Evolutionary conservation across 2,888 invertebrate genomes (phyloP).

Genomic region (Choristoneura rosaceana): DNA sequence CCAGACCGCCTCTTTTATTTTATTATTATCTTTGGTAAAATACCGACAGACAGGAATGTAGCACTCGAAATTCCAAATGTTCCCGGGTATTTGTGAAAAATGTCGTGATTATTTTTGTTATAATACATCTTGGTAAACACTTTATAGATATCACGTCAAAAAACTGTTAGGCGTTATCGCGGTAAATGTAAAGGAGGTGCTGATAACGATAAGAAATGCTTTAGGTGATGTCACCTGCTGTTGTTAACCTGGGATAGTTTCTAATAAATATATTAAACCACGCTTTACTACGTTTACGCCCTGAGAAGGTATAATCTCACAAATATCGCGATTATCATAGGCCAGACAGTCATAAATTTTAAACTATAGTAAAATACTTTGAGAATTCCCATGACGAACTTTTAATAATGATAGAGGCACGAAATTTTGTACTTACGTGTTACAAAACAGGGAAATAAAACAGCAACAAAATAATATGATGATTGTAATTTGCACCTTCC

Average conservation of each 20-base stretch:
- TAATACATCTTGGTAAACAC: constrained; percentile 19
- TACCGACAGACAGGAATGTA: background rate
- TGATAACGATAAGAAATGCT: constrained; percentile 38
- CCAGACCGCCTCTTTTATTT: background rate
- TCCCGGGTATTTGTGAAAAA: background rate
- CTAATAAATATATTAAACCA: background rate
- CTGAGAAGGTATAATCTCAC: no score
- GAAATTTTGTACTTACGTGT: background rate
- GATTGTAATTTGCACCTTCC: constrained; percentile 10
- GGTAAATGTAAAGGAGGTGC: constrained; percentile 22
- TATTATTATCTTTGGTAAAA: background rate
- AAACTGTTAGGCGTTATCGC: constrained; percentile 25
- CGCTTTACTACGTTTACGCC: background rate
- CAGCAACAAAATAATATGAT: background rate
- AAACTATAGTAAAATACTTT: no score
- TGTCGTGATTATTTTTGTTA: constrained; percentile 21
- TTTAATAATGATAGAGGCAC: no score
- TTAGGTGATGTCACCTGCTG: constrained; percentile 40
- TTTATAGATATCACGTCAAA: constrained; percentile 27
- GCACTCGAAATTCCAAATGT: background rate
- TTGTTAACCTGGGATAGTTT: constrained; percentile 21
- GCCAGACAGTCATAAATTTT: no score
- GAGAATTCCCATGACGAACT: no score
- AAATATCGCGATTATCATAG: no score
- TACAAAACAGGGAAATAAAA: background rate